Conservation (phyloP, 2,888 invertebrate genomes). For the Lordiphosa fenestrarum region DNA sequence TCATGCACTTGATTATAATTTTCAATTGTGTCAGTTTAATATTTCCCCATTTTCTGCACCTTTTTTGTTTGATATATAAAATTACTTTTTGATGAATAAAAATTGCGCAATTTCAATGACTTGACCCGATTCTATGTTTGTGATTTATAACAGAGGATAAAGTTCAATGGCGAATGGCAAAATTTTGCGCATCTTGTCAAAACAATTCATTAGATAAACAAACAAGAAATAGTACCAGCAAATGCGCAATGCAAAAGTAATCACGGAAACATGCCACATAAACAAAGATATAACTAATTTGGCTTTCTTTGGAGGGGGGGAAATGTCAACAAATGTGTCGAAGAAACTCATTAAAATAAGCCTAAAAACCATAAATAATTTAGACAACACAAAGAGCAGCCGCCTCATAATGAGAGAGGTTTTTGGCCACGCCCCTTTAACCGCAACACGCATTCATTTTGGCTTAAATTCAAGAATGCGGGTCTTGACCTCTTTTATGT, state of each 20-base stretch:
- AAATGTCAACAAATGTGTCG: no score
- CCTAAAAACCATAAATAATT: no score
- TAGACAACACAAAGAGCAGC: no score
- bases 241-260: slow-evolving; percentile 17
- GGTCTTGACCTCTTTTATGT: slow-evolving; percentile 35
- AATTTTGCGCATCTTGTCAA: slow-evolving; percentile 59
- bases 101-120: slow-evolving; percentile 37
- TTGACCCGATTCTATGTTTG: slow-evolving; percentile 40
- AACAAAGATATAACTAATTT: background rate
- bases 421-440: background rate
- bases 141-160: background rate
- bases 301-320: background rate
- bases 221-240: slow-evolving; percentile 52
- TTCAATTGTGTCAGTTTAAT: slow-evolving; percentile 46
- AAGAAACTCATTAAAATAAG: no score
- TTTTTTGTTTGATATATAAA: slow-evolving; percentile 17
- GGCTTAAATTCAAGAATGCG: slow-evolving; percentile 33
- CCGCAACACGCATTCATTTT: slow-evolving; percentile 19
- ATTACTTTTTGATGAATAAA: slow-evolving; percentile 37
- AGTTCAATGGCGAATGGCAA: background rate
- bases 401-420: no score
- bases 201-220: slow-evolving; percentile 64
- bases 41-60: slow-evolving; percentile 17
- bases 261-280: background rate
- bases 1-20: slow-evolving; percentile 19